Conservation (phyloP, 2,888 invertebrate species). For the Acanthopleura granulata region DNA sequence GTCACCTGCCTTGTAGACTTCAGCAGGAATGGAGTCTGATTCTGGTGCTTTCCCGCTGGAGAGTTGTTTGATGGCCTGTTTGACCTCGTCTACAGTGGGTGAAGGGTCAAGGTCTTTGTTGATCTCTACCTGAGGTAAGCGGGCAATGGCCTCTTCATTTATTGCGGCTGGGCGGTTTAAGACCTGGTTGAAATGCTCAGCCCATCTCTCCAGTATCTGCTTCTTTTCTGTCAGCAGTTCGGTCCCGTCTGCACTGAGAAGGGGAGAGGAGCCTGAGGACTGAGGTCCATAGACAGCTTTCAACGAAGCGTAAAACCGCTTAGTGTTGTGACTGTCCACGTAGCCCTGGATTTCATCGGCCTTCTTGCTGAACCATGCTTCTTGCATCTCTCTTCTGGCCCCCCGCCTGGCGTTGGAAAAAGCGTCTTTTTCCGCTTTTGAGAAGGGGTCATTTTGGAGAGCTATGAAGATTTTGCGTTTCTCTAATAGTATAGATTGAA, state of each 20-base stretch:
- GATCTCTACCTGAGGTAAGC: constrained; percentile 17
- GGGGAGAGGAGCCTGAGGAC: constrained; percentile 24
- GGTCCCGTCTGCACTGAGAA: constrained; percentile 25
- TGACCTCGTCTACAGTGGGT: constrained; percentile 1
- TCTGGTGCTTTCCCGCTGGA: constrained; percentile 25
- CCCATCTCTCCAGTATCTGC: constrained; percentile 29
- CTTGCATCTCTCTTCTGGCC: constrained; percentile 17
- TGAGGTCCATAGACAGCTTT: constrained; percentile 26
- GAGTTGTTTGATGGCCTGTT: not conserved
- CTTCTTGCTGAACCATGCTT: constrained; percentile 17
- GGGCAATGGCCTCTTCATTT: constrained; percentile 25
- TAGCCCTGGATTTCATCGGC: constrained; percentile 4
- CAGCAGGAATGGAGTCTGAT: constrained; percentile 28
- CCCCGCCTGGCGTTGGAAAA: not conserved
- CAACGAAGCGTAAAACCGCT: constrained; percentile 25
- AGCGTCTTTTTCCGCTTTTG: not conserved
- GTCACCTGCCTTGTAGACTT: constrained; percentile 27
- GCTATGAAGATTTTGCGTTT: not conserved
- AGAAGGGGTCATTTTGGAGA: too few species aligned
- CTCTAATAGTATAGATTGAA: too few species aligned
- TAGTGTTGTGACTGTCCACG: constrained; percentile 28
- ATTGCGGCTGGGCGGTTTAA: constrained; percentile 30
- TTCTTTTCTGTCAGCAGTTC: constrained; percentile 26
- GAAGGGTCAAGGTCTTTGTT: not conserved
- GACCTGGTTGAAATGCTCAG: constrained; percentile 29